A percentile compares a stretch with the other conserved stretches of the same genome.
These are phyloP conservation scores for Hartigia nigra DNA, from an alignment of 2,888 invertebrate genomes.

Conservation along the genomic window DNA sequence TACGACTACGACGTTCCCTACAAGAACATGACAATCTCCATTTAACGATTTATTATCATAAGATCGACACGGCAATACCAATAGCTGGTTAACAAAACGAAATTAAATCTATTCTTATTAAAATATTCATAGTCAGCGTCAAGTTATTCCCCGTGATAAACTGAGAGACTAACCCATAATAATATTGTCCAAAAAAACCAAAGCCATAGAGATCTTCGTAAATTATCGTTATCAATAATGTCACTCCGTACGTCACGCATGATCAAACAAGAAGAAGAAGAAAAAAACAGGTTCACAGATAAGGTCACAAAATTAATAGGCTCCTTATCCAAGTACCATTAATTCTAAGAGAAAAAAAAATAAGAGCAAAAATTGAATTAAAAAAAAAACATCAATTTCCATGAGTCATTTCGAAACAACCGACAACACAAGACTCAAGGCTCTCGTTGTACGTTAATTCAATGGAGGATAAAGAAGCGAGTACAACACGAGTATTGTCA, in stretches of 20 bases:
- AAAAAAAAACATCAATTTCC: neutral
- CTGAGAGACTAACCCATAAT: no score
- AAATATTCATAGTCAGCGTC: neutral
- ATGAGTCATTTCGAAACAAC: neutral
- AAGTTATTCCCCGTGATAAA: neutral
- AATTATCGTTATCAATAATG: no score
- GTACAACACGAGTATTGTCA: neutral
- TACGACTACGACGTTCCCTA: neutral
- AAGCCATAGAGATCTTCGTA: neutral
- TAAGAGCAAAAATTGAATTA: no score
- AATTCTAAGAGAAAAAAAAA: neutral
- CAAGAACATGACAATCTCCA: neutral
- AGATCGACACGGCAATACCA: neutral
- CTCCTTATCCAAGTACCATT: neutral
- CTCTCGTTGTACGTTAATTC: neutral
- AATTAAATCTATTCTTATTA: neutral
- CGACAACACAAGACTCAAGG: neutral
- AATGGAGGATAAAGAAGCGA: neutral
- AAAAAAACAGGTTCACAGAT: neutral
- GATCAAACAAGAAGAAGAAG: neutral
- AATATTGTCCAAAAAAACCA: neutral
- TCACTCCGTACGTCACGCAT: no score
- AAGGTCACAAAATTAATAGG: no score
- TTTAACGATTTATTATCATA: neutral
- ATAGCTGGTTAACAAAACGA: neutral